phyloP scores from a whole-genome alignment of 2,888 invertebrate genomes.

The Xanthorhoe designata region DNA sequence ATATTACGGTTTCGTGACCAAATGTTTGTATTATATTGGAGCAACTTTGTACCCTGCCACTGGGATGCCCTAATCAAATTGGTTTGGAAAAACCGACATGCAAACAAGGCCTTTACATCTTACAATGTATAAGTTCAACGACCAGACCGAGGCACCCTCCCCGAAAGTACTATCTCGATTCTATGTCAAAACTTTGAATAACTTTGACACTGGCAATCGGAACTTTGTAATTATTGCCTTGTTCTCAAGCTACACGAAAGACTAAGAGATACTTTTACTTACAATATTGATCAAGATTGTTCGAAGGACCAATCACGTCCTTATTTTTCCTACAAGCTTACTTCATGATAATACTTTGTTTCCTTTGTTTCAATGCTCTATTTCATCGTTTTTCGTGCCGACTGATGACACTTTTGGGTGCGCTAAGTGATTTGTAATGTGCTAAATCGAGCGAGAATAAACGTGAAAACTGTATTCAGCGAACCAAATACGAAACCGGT shows the following conservation, averaged over 20 bases:
- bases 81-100: neutral
- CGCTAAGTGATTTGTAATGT: slow-evolving; percentile 48
- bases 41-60: neutral
- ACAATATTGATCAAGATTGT: slow-evolving; percentile 12
- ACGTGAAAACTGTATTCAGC: slow-evolving; percentile 38
- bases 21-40: slow-evolving; percentile 16
- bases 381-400: slow-evolving; percentile 18
- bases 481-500: slow-evolving; percentile 31
- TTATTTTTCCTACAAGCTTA: slow-evolving; percentile 2
- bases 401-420: slow-evolving; percentile 29
- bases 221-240: slow-evolving; percentile 20
- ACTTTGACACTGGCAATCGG: slow-evolving; percentile 19
- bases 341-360: slow-evolving; percentile 5
- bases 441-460: slow-evolving; percentile 44
- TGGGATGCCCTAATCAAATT: slow-evolving; percentile 7
- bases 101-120: slow-evolving; percentile 1
- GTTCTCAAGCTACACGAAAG: slow-evolving; percentile 11
- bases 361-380: slow-evolving; percentile 7
- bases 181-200: slow-evolving; percentile 16
- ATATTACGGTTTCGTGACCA: slow-evolving; percentile 26
- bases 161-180: slow-evolving; percentile 16
- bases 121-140: neutral
- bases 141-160: neutral
- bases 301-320: slow-evolving; percentile 9
- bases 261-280: slow-evolving; percentile 1